Evolutionary conservation across 2,888 invertebrate species (phyloP).

Genomic region (Polydrusus pterygomalis): DNA sequence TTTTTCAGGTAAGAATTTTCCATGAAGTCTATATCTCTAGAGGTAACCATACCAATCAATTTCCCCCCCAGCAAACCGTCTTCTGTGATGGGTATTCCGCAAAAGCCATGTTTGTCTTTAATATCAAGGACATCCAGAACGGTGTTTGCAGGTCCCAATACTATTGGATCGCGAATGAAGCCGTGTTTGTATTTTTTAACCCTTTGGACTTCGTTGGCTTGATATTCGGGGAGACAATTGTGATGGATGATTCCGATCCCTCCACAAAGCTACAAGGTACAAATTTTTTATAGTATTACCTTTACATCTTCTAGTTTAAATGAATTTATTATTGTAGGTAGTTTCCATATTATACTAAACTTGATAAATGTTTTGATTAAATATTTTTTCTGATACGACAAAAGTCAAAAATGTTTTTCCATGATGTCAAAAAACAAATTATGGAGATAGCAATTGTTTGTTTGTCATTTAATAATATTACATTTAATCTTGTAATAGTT

Average conservation of each 20-base stretch:
- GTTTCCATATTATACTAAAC: no score
- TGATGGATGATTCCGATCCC: slow-evolving; percentile 98
- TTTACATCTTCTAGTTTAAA: background rate
- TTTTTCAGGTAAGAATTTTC: slow-evolving; percentile 77
- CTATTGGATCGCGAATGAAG: slow-evolving; percentile 97
- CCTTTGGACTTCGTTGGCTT: slow-evolving; percentile 95
- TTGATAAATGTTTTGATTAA: no score
- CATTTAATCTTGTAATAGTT: background rate
- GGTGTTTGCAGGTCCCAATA: slow-evolving; percentile 90
- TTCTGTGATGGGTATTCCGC: slow-evolving; percentile 96
- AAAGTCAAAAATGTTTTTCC: no score
- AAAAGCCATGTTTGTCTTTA: slow-evolving; percentile 93
- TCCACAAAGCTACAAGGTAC: slow-evolving; percentile 83
- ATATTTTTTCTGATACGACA: no score
- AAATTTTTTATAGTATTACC: slow-evolving; percentile 16
- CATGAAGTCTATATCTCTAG: slow-evolving; percentile 88
- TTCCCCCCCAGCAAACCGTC: slow-evolving; percentile 95
- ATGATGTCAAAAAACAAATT: no score
- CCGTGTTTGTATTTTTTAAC: slow-evolving; percentile 99
- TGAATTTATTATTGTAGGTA: no score
- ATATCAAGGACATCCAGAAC: slow-evolving; percentile 93
- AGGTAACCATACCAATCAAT: slow-evolving; percentile 96
- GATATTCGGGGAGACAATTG: slow-evolving; percentile 95
- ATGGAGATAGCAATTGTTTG: background rate
- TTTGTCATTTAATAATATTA: background rate